Conservation (phyloP, 2,113 vertebrate species). For the Dicrurus megarhynchus region DNA sequence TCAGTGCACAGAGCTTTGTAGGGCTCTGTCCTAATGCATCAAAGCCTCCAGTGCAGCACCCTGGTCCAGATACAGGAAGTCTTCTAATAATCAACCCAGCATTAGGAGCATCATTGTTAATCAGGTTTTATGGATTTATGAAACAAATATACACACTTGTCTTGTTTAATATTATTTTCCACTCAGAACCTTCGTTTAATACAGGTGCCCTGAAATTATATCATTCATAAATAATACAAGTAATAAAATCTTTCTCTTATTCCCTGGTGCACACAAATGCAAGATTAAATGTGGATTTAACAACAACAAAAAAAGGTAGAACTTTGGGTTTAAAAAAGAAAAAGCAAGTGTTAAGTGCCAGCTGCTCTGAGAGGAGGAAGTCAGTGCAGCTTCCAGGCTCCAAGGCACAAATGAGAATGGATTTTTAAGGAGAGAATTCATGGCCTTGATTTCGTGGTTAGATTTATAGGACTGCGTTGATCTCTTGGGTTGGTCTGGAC, state of each 20-base stretch:
- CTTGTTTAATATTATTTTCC: slow-evolving; percentile 46
- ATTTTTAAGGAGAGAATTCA: neutral
- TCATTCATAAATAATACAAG: slow-evolving; percentile 69
- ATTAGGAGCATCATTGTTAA: neutral
- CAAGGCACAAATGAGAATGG: neutral
- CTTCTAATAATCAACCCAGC: neutral
- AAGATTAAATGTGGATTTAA: neutral
- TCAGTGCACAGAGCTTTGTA: neutral
- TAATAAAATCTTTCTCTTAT: slow-evolving; percentile 9
- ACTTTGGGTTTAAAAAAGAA: neutral
- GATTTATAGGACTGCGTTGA: neutral
- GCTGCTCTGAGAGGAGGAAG: neutral
- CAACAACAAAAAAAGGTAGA: neutral
- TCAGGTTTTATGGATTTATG: slow-evolving; percentile 31
- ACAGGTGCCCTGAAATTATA: slow-evolving; percentile 22
- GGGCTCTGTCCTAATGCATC: neutral
- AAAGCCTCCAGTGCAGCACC: neutral
- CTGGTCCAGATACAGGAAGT: neutral
- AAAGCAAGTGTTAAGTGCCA: neutral
- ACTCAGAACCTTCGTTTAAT: slow-evolving; percentile 51
- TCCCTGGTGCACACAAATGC: neutral
- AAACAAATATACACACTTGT: slow-evolving; percentile 14
- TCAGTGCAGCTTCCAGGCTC: neutral
- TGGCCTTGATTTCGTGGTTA: neutral
- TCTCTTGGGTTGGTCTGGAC: accelerated